Percentiles rank a stretch among this genome's conserved stretches.
These are phyloP conservation scores for Odobenus rosmarus DNA, from an alignment of 2,113 vertebrate genomes.

Conservation along the genomic window DNA sequence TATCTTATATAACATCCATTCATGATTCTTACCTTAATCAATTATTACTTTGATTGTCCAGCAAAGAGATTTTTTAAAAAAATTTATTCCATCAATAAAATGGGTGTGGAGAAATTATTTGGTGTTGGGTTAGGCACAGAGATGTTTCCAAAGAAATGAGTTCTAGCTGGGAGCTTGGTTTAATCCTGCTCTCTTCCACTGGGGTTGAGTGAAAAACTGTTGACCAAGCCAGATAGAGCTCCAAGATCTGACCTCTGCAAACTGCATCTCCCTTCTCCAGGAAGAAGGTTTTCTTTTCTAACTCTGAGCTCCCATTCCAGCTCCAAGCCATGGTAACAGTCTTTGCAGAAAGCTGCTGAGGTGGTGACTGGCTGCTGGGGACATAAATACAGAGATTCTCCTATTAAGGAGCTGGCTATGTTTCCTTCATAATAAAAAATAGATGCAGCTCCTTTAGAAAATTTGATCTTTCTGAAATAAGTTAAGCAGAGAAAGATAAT, in stretches of 20 bases:
- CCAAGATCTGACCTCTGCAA: background rate
- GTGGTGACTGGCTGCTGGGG: background rate
- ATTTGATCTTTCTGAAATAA: background rate
- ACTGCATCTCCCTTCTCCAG: background rate
- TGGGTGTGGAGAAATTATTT: background rate
- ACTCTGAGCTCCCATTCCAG: background rate
- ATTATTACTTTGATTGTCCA: background rate
- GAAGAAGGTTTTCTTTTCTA: background rate
- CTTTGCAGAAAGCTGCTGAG: background rate
- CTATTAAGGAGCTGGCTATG: background rate
- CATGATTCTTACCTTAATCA: background rate
- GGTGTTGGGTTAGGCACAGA: background rate
- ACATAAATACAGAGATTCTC: background rate
- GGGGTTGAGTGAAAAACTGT: background rate
- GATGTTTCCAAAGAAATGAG: background rate
- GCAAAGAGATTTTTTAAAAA: background rate
- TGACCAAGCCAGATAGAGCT: background rate
- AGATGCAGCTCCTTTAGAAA: background rate
- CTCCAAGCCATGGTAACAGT: background rate
- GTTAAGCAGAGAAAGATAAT: too few relatives aligned
- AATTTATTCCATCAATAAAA: background rate
- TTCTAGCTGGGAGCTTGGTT: background rate
- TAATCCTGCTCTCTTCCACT: background rate
- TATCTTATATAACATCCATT: background rate
- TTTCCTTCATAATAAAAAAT: conserved; percentile 15